These are phyloP conservation scores for Xylota segnis DNA, from an alignment of 2,888 invertebrate species.

Conservation along the genomic window DNA sequence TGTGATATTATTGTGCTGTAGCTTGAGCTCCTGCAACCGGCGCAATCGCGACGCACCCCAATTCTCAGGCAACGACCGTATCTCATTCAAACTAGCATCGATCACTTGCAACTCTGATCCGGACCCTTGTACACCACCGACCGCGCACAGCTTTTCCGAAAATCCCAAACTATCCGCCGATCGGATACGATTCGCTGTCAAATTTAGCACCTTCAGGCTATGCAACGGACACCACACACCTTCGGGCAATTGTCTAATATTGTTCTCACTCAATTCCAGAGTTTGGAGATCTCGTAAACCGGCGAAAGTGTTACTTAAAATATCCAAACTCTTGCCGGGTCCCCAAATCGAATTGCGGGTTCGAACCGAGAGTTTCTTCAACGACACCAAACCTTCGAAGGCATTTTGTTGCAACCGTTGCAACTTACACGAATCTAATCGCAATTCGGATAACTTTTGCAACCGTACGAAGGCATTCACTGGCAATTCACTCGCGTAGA, in stretches of 20 bases:
- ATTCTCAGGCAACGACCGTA: constrained; percentile 89
- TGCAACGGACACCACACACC: constrained; percentile 92
- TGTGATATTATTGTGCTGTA: constrained; percentile 93
- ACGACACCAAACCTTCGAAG: constrained; percentile 91
- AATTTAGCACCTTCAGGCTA: constrained; percentile 92
- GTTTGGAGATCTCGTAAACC: constrained; percentile 92
- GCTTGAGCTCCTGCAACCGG: constrained; percentile 91
- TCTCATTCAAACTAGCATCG: constrained; percentile 93
- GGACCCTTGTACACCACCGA: constrained; percentile 85
- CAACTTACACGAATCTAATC: constrained; percentile 92
- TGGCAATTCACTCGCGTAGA: constrained; percentile 91
- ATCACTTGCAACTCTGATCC: constrained; percentile 90
- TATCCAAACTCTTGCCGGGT: constrained; percentile 90
- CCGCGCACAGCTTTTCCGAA: constrained; percentile 83
- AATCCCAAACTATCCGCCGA: constrained; percentile 92
- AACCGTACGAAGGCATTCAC: constrained; percentile 90
- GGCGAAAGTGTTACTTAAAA: constrained; percentile 89
- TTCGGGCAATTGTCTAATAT: constrained; percentile 92
- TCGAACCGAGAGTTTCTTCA: constrained; percentile 91
- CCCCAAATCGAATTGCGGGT: constrained; percentile 93
- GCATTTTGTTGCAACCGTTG: constrained; percentile 90
- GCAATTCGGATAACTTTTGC: constrained; percentile 90
- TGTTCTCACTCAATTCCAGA: constrained; percentile 93
- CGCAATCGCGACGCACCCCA: constrained; percentile 91
- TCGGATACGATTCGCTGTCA: constrained; percentile 93